These are phyloP conservation scores for Chascanopsetta lugubris DNA, from an alignment of 2,113 vertebrate species.

Conservation along the genomic window DNA sequence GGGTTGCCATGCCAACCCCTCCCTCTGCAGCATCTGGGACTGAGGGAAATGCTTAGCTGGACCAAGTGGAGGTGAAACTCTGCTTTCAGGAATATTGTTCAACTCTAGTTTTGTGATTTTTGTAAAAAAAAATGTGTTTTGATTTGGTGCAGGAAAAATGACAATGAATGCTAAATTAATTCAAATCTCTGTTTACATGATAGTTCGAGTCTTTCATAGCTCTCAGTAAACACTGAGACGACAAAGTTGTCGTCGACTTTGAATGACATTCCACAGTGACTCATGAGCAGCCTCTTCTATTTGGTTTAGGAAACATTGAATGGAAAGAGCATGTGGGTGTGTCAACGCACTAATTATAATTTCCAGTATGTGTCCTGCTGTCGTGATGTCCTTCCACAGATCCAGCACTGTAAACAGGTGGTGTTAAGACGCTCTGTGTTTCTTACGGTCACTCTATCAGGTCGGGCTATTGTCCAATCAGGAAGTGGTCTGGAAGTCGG, in stretches of 20 bases:
- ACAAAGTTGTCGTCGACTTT: not conserved
- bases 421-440: not conserved
- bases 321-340: conserved; percentile 23
- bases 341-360: conserved; percentile 13
- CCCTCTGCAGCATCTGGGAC: conserved; percentile 35
- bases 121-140: too few species aligned
- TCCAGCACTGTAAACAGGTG: not conserved
- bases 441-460: conserved; percentile 29
- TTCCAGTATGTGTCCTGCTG: not conserved
- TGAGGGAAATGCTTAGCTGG: too few species aligned
- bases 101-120: too few species aligned
- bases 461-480: conserved; percentile 15
- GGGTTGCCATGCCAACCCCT: conserved; percentile 45
- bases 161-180: too few species aligned
- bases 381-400: conserved; percentile 17
- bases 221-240: not conserved
- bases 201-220: not conserved
- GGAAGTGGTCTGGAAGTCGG: conserved; percentile 27
- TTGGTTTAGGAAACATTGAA: conserved; percentile 12
- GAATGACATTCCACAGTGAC: conserved; percentile 46
- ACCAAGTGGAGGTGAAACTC: conserved; percentile 37
- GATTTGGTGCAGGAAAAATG: too few species aligned
- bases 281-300: conserved; percentile 13
- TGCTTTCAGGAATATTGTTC: not conserved
- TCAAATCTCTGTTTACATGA: not conserved